Evolutionary conservation across 2,888 invertebrate species (phyloP).

Genomic region (Girardia tigrina): DNA sequence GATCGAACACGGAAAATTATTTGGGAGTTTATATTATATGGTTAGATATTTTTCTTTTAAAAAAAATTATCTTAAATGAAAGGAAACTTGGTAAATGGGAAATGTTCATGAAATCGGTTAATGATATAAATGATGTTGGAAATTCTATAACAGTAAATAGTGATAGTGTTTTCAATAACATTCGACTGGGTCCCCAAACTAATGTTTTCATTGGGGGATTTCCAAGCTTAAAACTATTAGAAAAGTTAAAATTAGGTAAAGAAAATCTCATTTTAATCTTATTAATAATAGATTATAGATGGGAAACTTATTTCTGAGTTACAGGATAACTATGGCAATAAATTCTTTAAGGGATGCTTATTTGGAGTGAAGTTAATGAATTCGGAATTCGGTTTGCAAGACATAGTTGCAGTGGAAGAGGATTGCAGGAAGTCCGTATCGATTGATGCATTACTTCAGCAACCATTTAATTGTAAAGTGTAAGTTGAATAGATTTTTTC

Average conservation of each 20-base stretch:
- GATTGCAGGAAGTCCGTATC: neutral
- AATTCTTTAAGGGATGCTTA: neutral
- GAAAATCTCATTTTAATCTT: neutral
- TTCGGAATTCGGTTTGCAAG: constrained; percentile 13
- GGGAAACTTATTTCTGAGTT: neutral
- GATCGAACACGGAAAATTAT: neutral
- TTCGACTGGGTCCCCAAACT: neutral
- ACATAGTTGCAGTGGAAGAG: neutral
- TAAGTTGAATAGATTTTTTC: neutral
- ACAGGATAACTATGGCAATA: neutral
- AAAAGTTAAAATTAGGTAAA: neutral
- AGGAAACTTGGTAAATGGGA: constrained; percentile 17
- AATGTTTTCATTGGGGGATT: neutral
- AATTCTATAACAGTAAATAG: neutral
- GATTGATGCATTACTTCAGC: neutral
- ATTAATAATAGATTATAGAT: neutral
- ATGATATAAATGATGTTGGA: neutral
- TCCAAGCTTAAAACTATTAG: neutral
- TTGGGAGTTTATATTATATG: neutral
- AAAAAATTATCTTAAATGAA: neutral
- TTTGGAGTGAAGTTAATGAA: neutral
- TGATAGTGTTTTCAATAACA: neutral
- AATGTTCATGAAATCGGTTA: neutral
- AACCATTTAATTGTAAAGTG: neutral
- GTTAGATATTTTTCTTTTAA: neutral